Conservation (phyloP, 2,888 invertebrate species). For the Nephrotoma appendiculata region DNA sequence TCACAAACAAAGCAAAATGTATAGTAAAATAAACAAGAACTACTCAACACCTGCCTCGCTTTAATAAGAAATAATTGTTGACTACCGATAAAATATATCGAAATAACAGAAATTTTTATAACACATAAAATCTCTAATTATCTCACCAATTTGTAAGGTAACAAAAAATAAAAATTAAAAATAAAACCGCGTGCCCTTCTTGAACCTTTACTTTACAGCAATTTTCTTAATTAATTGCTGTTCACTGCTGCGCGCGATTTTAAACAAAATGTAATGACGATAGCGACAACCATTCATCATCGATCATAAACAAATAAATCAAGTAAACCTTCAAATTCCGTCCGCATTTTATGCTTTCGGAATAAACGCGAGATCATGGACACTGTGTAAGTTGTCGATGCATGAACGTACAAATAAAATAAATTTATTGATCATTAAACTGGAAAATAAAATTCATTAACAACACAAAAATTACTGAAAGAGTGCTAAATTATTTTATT, state of each 20-base stretch:
- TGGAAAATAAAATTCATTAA: background rate
- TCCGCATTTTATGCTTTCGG: background rate
- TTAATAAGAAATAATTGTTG: background rate
- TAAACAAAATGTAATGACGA: background rate
- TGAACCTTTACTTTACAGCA: background rate
- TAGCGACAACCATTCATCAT: background rate
- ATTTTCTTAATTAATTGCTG: background rate
- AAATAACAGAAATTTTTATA: background rate
- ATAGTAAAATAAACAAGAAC: background rate
- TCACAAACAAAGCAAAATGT: background rate
- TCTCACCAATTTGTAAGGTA: background rate
- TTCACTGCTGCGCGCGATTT: background rate
- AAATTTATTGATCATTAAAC: background rate
- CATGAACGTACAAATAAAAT: background rate
- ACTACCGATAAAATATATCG: background rate
- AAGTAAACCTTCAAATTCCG: background rate
- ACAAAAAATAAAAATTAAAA: background rate
- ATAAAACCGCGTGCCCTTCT: background rate
- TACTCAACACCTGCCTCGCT: background rate
- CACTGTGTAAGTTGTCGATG: background rate
- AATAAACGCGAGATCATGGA: background rate
- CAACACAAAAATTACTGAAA: background rate
- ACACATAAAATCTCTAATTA: background rate
- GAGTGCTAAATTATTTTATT: background rate
- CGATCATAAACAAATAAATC: background rate